A percentile compares a stretch with the other conserved stretches of the same genome.
phyloP scores from a whole-genome alignment of 2,888 invertebrate species.

The Lochmaea crataegi region DNA sequence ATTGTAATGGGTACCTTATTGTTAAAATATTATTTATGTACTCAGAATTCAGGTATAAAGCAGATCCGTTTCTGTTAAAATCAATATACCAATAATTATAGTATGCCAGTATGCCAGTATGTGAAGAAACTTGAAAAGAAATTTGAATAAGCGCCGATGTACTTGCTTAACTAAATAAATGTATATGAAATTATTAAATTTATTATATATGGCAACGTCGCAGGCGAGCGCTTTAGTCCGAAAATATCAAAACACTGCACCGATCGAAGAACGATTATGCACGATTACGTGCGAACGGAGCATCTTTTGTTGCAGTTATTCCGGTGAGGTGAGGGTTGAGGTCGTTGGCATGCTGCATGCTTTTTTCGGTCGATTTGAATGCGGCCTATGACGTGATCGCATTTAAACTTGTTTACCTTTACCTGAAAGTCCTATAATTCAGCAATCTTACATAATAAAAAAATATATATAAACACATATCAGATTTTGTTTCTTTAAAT shows the following conservation, averaged over 20 bases:
- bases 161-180: too few species aligned
- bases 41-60: too few species aligned
- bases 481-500: background rate
- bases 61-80: too few species aligned
- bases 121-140: too few species aligned
- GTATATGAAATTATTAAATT: background rate
- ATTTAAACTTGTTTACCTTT: slow-evolving; percentile 29
- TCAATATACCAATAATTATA: too few species aligned
- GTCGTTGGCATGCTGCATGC: slow-evolving; percentile 47
- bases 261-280: slow-evolving; percentile 28
- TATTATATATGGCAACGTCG: background rate
- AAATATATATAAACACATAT: background rate
- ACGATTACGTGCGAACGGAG: slow-evolving; percentile 25
- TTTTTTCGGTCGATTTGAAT: slow-evolving; percentile 51
- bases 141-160: too few species aligned
- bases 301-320: slow-evolving; percentile 48
- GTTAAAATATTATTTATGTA: too few species aligned
- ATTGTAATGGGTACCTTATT: too few species aligned
- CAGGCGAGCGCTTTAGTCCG: slow-evolving; percentile 7
- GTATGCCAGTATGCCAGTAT: too few species aligned
- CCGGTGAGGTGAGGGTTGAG: slow-evolving; percentile 43
- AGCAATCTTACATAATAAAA: background rate
- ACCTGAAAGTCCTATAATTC: slow-evolving; percentile 29
- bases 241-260: slow-evolving; percentile 29
- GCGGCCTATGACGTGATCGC: slow-evolving; percentile 29